phyloP scores from a whole-genome alignment of 2,888 invertebrate genomes.

The Cryptophagus acutangulus region DNA sequence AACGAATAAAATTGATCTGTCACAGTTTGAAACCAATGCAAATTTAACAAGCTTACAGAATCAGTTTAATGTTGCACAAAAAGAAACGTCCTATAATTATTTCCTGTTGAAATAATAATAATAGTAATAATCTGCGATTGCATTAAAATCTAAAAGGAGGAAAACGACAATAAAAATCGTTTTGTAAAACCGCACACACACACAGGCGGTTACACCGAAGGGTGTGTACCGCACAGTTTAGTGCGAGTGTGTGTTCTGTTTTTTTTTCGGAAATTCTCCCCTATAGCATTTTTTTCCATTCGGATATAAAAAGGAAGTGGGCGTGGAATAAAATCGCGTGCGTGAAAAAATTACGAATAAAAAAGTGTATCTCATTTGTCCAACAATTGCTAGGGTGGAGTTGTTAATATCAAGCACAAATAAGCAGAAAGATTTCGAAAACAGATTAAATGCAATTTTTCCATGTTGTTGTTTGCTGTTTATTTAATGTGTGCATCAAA shows the following conservation, averaged over 20 bases:
- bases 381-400: slow-evolving; percentile 36
- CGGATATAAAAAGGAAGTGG: slow-evolving; percentile 36
- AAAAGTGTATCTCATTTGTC: slow-evolving; percentile 39
- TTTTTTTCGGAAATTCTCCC: slow-evolving; percentile 13
- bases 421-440: slow-evolving; percentile 34
- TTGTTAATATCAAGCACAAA: slow-evolving; percentile 36
- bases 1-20: too few relatives aligned
- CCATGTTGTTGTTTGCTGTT: not conserved
- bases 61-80: too few relatives aligned
- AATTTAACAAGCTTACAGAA: too few relatives aligned
- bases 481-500: not conserved
- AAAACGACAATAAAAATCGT: not conserved
- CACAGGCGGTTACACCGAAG: slow-evolving; percentile 5
- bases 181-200: not conserved
- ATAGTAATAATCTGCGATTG: too few relatives aligned
- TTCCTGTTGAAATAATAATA: too few relatives aligned
- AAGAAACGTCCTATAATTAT: too few relatives aligned
- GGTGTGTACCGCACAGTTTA: slow-evolving; percentile 12
- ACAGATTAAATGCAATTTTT: not conserved
- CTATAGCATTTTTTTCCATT: slow-evolving; percentile 12
- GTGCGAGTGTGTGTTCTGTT: slow-evolving; percentile 6
- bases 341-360: slow-evolving; percentile 45
- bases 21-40: too few relatives aligned
- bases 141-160: too few relatives aligned
- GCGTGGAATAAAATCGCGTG: slow-evolving; percentile 42